Evolutionary conservation across 2,797 vertebrate species (phyloP), one percentile per base, ranked within the genome.

Genomic region (Tarsius wallacei): DNA sequence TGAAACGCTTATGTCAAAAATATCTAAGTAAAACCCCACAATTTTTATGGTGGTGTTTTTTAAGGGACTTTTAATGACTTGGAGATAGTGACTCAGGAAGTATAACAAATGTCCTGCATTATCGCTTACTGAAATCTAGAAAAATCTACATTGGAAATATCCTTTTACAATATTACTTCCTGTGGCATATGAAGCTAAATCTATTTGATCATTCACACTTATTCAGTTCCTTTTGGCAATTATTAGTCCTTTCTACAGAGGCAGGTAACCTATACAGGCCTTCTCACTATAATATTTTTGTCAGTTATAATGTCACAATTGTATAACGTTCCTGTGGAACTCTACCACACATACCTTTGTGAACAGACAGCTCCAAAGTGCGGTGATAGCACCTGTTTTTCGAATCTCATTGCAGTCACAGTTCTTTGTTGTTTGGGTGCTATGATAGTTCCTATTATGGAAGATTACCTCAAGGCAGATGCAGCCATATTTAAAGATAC

Each of bases 51-150:
- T 82, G 31, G 19, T 71, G 16, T 90, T 71, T 85, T 77, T 77
- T 55, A 90, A 78, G 78, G 64, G 49, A 47, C 17, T 94, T 96
- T 85, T 85, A 81, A 70, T 33, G 33, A 74, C 42, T 88, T 26
- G 1, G 19, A 8, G 11, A 64, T 63, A 66, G 16, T 36, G 78
- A 90, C 53, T 88, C 81, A 70, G 33, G 28, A 85, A 85, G 0
- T 76, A 57, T 63, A 28, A 93, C 21, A 73, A 36, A 22, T 31
- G 33, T 81, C 13, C 14, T 74, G 8, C 66, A n/a, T 70, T 68
- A 51, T 24, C 22, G 57, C 68, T 70, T 85, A 86, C 78, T 90
- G 47, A 66, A n/a, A 15, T 76, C 19, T 47, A 80, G 63, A 77
- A 51, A 68, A 88, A 86, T 82, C 28, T 66, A 22, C 19, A 74